A percentile compares a stretch with the other conserved stretches of the same genome.
Conservation (phyloP, 2,113 vertebrate species). For the Menidia beryllina region DNA sequence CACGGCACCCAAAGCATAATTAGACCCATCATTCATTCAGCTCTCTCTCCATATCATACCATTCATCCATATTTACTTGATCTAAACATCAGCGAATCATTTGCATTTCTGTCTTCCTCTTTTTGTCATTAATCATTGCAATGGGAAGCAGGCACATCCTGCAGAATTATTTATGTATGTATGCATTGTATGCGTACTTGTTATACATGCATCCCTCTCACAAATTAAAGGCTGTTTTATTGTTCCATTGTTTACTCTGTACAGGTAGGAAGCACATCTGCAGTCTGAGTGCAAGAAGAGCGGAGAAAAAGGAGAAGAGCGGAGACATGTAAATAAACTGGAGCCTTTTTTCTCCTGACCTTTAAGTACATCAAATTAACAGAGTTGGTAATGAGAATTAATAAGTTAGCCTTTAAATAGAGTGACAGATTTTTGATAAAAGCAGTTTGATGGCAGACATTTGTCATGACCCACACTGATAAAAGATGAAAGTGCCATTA, state of each 20-base stretch:
- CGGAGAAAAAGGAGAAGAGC: not conserved
- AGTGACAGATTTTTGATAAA: conserved; percentile 18
- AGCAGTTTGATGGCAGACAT: conserved; percentile 5
- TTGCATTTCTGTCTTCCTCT: not conserved
- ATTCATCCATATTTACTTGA: conserved; percentile 58
- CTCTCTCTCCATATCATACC: conserved; percentile 58
- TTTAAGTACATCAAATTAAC: conserved; percentile 55
- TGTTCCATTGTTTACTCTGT: conserved; percentile 5
- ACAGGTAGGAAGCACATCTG: conserved; percentile 19
- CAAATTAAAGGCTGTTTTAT: conserved; percentile 6
- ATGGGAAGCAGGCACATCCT: not conserved
- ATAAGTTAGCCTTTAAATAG: conserved; percentile 20
- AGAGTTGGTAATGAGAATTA: conserved; percentile 52
- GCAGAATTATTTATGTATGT: not conserved
- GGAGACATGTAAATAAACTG: conserved; percentile 15
- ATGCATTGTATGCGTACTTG: not conserved
- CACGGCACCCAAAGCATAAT: conserved; percentile 71
- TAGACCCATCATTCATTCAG: conserved; percentile 78
- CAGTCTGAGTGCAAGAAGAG: not conserved
- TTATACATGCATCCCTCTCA: not conserved
- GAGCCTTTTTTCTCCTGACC: conserved; percentile 4
- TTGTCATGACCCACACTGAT: conserved; percentile 17
- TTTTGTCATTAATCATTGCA: not conserved
- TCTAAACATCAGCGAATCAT: conserved; percentile 15
- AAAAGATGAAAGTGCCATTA: conserved; percentile 2